Evolutionary conservation across 1,140 invertebrate species (phyloP).

Genomic region (Drosophila murphyi): DNA sequence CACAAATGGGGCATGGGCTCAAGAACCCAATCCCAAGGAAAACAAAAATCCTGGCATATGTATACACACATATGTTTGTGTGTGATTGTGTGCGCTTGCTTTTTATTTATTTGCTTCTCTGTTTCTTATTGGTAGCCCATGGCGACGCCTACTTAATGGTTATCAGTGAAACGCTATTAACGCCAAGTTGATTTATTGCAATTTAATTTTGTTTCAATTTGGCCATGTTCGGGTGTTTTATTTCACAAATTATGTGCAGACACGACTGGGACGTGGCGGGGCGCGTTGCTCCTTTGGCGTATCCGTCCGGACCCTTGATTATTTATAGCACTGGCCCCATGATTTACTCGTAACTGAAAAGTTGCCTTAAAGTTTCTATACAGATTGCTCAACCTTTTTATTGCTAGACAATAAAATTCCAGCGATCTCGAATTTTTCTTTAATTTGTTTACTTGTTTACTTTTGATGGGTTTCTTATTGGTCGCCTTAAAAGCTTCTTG

Average conservation of each 20-base stretch:
- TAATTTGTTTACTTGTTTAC: conserved; percentile 38
- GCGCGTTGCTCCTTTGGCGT: conserved; percentile 26
- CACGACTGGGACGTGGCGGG: conserved; percentile 68
- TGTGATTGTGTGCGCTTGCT: conserved; percentile 3
- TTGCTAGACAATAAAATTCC: conserved; percentile 33
- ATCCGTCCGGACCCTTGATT: conserved; percentile 31
- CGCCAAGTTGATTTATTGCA: conserved; percentile 78
- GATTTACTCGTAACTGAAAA: conserved; percentile 48
- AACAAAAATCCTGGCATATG: conserved; percentile 15
- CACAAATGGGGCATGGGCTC: conserved; percentile 12
- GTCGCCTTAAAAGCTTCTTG: conserved; percentile 15
- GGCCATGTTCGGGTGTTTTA: conserved; percentile 71
- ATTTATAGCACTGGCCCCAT: conserved; percentile 61
- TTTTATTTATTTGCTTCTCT: conserved; percentile 58
- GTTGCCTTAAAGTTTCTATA: conserved; percentile 36
- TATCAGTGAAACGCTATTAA: conserved; percentile 78
- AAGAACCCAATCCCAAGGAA: conserved; percentile 22
- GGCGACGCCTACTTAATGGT: conserved; percentile 77
- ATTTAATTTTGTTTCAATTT: conserved; percentile 81
- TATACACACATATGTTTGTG: conserved; percentile 22
- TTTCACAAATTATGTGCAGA: conserved; percentile 79
- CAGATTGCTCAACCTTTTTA: conserved; percentile 28
- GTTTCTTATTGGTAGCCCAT: conserved; percentile 49
- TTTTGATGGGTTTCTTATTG: conserved; percentile 38
- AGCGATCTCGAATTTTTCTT: conserved; percentile 19